These are phyloP conservation scores for Phaethornis superciliosus DNA, from an alignment of 2,113 vertebrate genomes.

Conservation along the genomic window DNA sequence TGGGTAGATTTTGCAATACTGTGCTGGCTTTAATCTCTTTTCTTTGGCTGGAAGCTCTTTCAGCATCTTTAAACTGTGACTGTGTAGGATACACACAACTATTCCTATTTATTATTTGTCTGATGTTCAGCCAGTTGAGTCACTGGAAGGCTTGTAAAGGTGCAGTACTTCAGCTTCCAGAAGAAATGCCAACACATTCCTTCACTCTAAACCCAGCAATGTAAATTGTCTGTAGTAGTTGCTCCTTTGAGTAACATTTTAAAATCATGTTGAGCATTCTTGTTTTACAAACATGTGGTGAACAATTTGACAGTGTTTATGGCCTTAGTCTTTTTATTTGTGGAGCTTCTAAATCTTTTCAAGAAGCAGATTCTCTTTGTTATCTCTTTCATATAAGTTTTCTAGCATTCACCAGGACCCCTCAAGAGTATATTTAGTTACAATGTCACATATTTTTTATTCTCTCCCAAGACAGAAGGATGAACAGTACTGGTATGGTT, in stretches of 20 bases:
- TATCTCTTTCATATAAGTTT: not conserved
- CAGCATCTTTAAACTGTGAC: not conserved
- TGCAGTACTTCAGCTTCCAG: not conserved
- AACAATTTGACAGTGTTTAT: not conserved
- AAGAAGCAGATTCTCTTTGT: not conserved
- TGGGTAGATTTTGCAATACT: not conserved
- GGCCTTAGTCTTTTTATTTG: not conserved
- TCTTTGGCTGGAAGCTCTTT: not conserved
- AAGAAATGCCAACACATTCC: not conserved
- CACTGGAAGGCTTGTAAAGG: constrained; percentile 20
- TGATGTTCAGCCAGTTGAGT: constrained; percentile 5
- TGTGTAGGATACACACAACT: not conserved
- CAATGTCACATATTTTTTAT: not conserved
- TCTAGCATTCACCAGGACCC: not conserved
- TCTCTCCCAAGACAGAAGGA: not conserved
- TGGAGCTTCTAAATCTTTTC: not conserved
- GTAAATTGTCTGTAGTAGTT: not conserved
- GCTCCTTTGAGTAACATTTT: not conserved
- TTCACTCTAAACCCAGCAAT: not conserved
- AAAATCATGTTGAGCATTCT: not conserved
- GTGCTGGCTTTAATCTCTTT: not conserved
- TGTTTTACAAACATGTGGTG: not conserved
- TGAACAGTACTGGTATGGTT: rapidly evolving
- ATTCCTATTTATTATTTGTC: not conserved
- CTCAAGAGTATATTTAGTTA: not conserved